Conservation (phyloP, 2,113 vertebrate genomes). For the Catagonus wagneri region DNA sequence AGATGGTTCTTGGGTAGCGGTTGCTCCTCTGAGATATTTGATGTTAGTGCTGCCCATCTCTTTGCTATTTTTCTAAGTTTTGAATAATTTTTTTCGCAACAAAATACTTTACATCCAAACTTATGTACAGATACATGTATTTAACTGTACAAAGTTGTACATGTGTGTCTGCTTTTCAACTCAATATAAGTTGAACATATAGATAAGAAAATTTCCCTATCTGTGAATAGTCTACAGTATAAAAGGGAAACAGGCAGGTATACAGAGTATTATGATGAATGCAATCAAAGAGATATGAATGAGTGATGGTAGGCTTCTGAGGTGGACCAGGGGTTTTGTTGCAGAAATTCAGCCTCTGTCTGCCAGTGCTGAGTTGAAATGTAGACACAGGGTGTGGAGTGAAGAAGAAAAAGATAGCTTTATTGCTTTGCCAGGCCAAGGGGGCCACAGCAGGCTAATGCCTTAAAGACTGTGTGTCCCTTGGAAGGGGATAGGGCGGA, state of each 20-base stretch:
- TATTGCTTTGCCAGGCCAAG: no score
- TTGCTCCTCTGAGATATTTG: not conserved
- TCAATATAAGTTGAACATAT: not conserved
- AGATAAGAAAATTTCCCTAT: not conserved
- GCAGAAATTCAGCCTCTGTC: no score
- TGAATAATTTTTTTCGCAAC: not conserved
- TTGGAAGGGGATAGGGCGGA: no score
- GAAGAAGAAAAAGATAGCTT: no score
- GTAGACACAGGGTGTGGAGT: no score
- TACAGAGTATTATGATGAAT: not conserved
- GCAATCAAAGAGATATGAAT: not conserved
- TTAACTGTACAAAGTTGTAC: not conserved
- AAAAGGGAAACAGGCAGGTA: not conserved
- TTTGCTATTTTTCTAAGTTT: not conserved
- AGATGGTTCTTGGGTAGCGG: no score
- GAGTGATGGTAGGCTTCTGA: not conserved
- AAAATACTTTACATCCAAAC: conserved; percentile 11
- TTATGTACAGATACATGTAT: not conserved
- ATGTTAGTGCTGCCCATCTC: not conserved
- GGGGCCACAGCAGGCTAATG: no score
- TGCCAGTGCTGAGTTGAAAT: no score
- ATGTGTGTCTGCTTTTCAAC: not conserved
- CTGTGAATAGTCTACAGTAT: not conserved
- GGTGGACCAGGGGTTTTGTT: not conserved
- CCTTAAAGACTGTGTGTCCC: no score